These are phyloP conservation scores for Cheilosia variabilis DNA, from an alignment of 2,888 invertebrate genomes.

Conservation along the genomic window DNA sequence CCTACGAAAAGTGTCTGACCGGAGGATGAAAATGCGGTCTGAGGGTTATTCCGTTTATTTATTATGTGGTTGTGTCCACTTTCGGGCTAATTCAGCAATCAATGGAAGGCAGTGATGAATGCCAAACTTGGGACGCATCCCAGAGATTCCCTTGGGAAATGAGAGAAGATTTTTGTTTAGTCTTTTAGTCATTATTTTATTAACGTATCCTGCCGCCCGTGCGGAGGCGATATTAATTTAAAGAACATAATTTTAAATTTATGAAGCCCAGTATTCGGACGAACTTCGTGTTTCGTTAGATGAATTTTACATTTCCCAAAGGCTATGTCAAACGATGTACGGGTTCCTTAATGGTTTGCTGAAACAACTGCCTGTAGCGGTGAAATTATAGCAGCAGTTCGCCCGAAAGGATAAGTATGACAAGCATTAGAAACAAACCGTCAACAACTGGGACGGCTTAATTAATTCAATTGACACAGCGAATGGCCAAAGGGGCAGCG, in stretches of 20 bases:
- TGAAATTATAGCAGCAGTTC: too few species aligned
- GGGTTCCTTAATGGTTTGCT: too few species aligned
- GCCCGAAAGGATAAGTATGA: too few species aligned
- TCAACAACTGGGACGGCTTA: too few species aligned
- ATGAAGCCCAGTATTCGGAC: not conserved
- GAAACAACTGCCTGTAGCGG: too few species aligned
- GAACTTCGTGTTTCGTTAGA: not conserved
- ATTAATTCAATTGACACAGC: too few species aligned
- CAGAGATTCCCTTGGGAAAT: not conserved
- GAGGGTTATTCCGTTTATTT: constrained; percentile 3
- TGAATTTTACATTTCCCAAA: not conserved
- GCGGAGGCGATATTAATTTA: constrained; percentile 6
- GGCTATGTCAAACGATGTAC: not conserved
- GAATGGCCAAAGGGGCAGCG: too few species aligned
- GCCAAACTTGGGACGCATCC: not conserved
- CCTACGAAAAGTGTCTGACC: not conserved
- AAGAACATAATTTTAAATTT: constrained; percentile 4
- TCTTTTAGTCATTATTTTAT: constrained; percentile 1
- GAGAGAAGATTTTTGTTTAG: not conserved
- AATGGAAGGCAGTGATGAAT: constrained; percentile 30
- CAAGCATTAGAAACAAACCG: too few species aligned
- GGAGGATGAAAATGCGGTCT: not conserved
- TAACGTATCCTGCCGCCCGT: not conserved
- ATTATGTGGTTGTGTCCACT: not conserved
- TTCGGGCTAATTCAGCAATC: constrained; percentile 39